A percentile compares a stretch with the other conserved stretches of the same genome.
phyloP scores from a whole-genome alignment of 23 tunicate genomes.

The Halocynthia aurantium region DNA sequence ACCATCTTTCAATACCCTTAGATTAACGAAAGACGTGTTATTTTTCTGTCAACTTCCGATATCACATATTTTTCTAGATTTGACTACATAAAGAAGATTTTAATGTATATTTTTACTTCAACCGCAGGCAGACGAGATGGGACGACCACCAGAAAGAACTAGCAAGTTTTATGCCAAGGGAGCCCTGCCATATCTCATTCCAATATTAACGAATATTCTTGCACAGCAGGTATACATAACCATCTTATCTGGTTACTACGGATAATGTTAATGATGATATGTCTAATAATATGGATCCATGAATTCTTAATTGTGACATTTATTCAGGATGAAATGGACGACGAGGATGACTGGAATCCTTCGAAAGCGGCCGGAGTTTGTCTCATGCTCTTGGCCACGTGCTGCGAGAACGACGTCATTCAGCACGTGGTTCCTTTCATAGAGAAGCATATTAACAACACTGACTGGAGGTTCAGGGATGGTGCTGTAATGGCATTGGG shows the following conservation, averaged over 20 bases:
- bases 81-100: not conserved
- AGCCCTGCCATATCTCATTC: constrained; percentile 85
- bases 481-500: constrained; percentile 98
- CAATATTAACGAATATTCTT: constrained; percentile 53
- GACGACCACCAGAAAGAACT: constrained; percentile 70
- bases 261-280: not conserved
- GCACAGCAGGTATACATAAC: constrained; percentile 63
- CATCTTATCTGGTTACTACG: not conserved
- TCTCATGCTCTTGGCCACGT: constrained; percentile 82
- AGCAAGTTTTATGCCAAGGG: constrained; percentile 93
- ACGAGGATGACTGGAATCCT: constrained; percentile 99
- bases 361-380: constrained; percentile 98
- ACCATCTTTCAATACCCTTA: no score
- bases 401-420: constrained; percentile 86
- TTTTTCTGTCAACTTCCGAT: no score
- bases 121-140: constrained; percentile 68
- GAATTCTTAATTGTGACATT: not conserved
- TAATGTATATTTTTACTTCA: not conserved
- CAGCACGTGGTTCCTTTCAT: constrained; percentile 88
- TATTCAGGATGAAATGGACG: constrained; percentile 78
- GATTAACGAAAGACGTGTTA: no score
- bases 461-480: constrained; percentile 84
- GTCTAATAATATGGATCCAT: no score
- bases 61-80: not conserved
- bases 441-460: constrained; percentile 29